These are phyloP conservation scores for Epinotia demarniana DNA, from an alignment of 2,888 invertebrate genomes.

Conservation along the genomic window DNA sequence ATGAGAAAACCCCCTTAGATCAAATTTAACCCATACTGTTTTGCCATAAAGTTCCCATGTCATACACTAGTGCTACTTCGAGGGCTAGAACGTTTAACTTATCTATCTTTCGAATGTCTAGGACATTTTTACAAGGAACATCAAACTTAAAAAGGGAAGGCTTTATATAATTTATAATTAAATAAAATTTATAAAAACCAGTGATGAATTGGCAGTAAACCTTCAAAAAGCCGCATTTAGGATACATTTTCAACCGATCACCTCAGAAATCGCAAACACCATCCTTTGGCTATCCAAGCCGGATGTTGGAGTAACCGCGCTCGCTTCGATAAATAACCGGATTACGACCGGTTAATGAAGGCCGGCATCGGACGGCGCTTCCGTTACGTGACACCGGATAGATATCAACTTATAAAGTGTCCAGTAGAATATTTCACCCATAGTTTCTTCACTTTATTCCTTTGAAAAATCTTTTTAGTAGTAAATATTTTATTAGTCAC, in stretches of 20 bases:
- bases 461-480: too few relatives aligned
- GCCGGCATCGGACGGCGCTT: not conserved
- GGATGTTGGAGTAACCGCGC: not conserved
- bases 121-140: too few relatives aligned
- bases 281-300: not conserved
- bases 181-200: too few relatives aligned
- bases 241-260: not conserved
- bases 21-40: too few relatives aligned
- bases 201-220: not conserved
- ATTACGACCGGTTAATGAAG: not conserved
- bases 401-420: not conserved
- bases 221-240: not conserved
- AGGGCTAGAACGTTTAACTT: too few relatives aligned
- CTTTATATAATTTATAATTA: too few relatives aligned
- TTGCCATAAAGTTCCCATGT: too few relatives aligned
- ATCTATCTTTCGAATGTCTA: too few relatives aligned
- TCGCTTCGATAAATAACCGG: constrained; percentile 2
- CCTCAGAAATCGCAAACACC: not conserved
- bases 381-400: not conserved
- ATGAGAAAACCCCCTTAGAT: too few relatives aligned
- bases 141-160: too few relatives aligned
- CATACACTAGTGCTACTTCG: too few relatives aligned
- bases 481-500: too few relatives aligned
- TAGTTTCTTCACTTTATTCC: not conserved
- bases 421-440: not conserved